Evolutionary conservation across 2,797 vertebrate genomes (phyloP), one percentile per base, ranked within the genome.

Genomic region (Coregonus suidteri): DNA sequence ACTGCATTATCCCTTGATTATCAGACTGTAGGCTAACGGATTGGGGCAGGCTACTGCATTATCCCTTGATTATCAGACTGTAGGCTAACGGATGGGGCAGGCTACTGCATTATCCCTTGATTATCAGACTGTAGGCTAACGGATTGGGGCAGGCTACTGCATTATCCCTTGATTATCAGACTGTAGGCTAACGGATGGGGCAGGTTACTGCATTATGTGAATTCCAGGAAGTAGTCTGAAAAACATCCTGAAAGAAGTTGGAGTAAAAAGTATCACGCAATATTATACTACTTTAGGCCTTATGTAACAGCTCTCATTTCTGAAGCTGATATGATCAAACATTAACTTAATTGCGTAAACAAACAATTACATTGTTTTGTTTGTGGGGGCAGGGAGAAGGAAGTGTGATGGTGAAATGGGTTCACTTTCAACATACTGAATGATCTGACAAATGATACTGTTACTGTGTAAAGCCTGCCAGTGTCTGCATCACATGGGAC

Each of bases 151-250:
- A 34, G 34, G 34, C 34, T 34, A 34, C 25, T 3, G 64, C 25
- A 53, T 53, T 53, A 11, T 66, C 20, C 1, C 25, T 9, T 9
- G 4, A 31, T 83, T 62, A 79, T 81, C 18, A 73, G 70, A 83
- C 11, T 14, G 34, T 34, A 34, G 83, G 75, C 4, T 52, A 0
- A 78, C 67, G 82, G 31, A 81, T 80, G 34, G 56, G 15, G 84
- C 52, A 54, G 53, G 14, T 0, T 54, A 54, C 20, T 5, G 51
- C 77, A 41, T 78, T 54, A 25, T 25, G 25, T 78, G 31, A 81
- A 77, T 78, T 79, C 35, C 80, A 84, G 80, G 83, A 88, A 82
- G 81, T 84, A 71, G 71, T 51, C 30, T 71, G 51, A 34, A 20
- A 35, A 47, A 79, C 74, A 80, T 83, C 73, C 78, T 83, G 79